Evolutionary conservation across 2,113 vertebrate genomes (phyloP).

Genomic region (Paratilapia polleni): DNA sequence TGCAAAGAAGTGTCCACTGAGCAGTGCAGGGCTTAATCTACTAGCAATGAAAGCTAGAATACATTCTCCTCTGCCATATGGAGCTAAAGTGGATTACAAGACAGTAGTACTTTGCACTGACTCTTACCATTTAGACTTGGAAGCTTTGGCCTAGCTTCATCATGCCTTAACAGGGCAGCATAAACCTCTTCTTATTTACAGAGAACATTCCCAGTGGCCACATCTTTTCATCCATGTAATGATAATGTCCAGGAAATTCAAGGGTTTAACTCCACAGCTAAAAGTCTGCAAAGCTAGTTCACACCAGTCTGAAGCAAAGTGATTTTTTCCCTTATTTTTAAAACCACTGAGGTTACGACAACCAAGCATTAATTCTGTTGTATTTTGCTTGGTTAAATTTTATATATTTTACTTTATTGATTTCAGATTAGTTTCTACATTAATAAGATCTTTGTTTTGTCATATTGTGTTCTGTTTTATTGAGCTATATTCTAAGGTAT

Average conservation of each 20-base stretch:
- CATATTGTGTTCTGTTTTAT: neutral
- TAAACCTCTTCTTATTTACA: neutral
- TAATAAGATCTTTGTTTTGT: neutral
- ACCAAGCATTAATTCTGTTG: neutral
- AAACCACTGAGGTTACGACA: neutral
- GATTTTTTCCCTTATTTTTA: neutral
- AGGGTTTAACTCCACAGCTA: neutral
- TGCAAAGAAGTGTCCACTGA: slow-evolving; percentile 24
- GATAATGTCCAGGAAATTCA: neutral
- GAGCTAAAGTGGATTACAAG: slow-evolving; percentile 66
- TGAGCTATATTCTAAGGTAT: neutral
- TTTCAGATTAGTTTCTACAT: neutral
- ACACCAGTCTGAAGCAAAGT: neutral
- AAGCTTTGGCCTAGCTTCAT: neutral
- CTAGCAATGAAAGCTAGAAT: slow-evolving; percentile 32
- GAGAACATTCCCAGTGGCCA: neutral
- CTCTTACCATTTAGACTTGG: slow-evolving; percentile 4
- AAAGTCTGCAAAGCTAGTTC: neutral
- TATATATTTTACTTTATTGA: neutral
- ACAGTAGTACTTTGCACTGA: slow-evolving; percentile 5
- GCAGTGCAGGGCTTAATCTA: slow-evolving; percentile 5
- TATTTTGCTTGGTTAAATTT: neutral
- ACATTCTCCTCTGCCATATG: slow-evolving; percentile 61
- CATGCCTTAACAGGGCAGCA: neutral
- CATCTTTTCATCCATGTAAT: neutral